Conservation (phyloP, 2,113 vertebrate genomes). For the Hippolais icterina region DNA sequence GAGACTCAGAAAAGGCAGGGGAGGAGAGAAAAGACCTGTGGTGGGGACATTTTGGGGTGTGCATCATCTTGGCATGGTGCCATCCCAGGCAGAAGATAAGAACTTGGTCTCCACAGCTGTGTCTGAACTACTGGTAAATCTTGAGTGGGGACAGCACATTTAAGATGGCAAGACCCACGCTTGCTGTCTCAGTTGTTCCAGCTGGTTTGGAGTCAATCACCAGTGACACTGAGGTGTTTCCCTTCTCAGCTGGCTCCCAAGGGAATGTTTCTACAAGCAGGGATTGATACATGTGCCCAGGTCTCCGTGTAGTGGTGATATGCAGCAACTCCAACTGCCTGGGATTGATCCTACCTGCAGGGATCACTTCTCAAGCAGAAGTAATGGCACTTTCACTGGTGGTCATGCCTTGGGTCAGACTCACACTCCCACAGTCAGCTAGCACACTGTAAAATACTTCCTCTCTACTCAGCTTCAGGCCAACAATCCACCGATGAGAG, state of each 20-base stretch:
- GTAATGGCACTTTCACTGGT: fast-evolving
- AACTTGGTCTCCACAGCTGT: neutral
- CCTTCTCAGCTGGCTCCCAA: neutral
- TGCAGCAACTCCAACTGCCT: neutral
- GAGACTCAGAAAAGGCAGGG: neutral
- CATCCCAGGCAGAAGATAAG: neutral
- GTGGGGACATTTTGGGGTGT: neutral
- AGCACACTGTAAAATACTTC: neutral
- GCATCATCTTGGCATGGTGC: neutral
- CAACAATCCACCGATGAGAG: neutral
- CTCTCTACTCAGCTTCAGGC: neutral
- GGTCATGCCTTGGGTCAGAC: neutral
- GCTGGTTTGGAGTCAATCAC: neutral
- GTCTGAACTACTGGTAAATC: neutral
- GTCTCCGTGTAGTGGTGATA: neutral
- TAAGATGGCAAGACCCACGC: neutral
- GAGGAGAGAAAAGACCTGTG: neutral
- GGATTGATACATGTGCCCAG: neutral
- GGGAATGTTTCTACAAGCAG: neutral
- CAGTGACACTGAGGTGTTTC: neutral
- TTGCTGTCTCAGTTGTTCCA: neutral
- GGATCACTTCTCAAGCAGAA: neutral
- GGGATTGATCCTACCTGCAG: neutral
- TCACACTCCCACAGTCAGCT: neutral
- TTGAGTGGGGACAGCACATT: neutral